These are phyloP conservation scores for Chiridota heheva DNA, from an alignment of 35 echinoderm and acorn worm genomes.

Conservation along the genomic window DNA sequence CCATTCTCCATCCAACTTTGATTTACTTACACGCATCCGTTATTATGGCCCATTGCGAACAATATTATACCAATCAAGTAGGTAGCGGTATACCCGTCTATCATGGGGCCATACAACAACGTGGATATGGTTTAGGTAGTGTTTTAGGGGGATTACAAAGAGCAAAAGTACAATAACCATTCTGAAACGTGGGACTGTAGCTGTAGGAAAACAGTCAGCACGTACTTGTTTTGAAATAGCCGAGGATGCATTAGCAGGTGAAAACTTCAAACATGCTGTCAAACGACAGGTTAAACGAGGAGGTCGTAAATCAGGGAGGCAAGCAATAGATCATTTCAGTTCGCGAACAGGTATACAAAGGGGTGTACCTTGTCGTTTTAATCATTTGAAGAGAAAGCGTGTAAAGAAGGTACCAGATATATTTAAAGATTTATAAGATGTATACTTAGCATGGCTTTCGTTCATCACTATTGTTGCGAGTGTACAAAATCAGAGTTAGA, in stretches of 20 bases:
- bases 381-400: constrained; percentile 30
- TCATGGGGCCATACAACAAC: constrained; percentile 18
- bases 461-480: constrained; percentile 4
- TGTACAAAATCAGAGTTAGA: constrained; percentile 59
- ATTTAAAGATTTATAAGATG: constrained; percentile 7
- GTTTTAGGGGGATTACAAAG: constrained; percentile 27
- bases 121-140: constrained; percentile 40
- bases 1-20: too few relatives aligned
- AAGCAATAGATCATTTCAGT: neutral
- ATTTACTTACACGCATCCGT: too few relatives aligned
- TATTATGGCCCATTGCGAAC: constrained; percentile 1
- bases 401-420: constrained; percentile 30
- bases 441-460: constrained; percentile 15
- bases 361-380: too few relatives aligned
- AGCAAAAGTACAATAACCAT: constrained; percentile 29
- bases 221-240: constrained; percentile 25
- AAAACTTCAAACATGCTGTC: neutral
- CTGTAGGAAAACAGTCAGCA: constrained; percentile 40
- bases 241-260: constrained; percentile 15
- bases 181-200: constrained; percentile 35
- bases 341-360: neutral
- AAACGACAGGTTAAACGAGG: neutral
- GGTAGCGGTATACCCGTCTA: constrained; percentile 45
- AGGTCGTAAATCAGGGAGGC: neutral
- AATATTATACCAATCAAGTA: constrained; percentile 26